phyloP scores from a whole-genome alignment of 2,888 invertebrate species.

The Parnassius smintheus region DNA sequence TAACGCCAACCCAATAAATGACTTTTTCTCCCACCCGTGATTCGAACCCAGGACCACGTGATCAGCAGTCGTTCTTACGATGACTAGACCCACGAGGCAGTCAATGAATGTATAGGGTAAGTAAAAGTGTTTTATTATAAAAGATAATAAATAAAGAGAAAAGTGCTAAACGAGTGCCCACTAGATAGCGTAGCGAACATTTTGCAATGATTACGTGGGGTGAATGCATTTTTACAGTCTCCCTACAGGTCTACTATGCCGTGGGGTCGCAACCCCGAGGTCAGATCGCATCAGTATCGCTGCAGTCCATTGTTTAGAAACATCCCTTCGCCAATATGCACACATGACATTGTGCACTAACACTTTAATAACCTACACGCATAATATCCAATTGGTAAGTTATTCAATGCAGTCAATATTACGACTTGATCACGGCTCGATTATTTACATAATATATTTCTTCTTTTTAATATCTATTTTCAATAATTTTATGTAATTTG shows the following conservation, averaged over 20 bases:
- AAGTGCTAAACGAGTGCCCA: constrained; percentile 35
- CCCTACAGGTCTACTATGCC: constrained; percentile 42
- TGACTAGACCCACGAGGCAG: too few relatives aligned
- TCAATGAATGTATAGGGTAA: too few relatives aligned
- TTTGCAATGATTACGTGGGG: constrained; percentile 63
- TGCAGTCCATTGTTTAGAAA: constrained; percentile 48
- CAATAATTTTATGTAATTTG: too few relatives aligned
- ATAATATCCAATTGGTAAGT: too few relatives aligned
- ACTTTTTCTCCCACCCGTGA: too few relatives aligned
- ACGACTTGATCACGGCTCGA: too few relatives aligned
- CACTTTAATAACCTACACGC: not conserved
- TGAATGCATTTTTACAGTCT: constrained; percentile 50
- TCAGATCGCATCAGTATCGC: constrained; percentile 44
- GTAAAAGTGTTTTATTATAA: not conserved
- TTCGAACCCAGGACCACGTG: too few relatives aligned
- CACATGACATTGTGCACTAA: constrained; percentile 6
- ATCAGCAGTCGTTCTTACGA: too few relatives aligned
- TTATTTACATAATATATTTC: too few relatives aligned
- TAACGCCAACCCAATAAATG: too few relatives aligned
- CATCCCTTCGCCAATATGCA: constrained; percentile 18
- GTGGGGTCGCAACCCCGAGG: constrained; percentile 55
- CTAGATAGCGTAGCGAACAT: constrained; percentile 54
- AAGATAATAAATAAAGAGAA: constrained; percentile 14
- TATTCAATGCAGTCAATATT: too few relatives aligned
- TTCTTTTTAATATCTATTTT: too few relatives aligned